phyloP scores from a whole-genome alignment of 2,797 vertebrate genomes.

The Hoplostethus mediterraneus region DNA sequence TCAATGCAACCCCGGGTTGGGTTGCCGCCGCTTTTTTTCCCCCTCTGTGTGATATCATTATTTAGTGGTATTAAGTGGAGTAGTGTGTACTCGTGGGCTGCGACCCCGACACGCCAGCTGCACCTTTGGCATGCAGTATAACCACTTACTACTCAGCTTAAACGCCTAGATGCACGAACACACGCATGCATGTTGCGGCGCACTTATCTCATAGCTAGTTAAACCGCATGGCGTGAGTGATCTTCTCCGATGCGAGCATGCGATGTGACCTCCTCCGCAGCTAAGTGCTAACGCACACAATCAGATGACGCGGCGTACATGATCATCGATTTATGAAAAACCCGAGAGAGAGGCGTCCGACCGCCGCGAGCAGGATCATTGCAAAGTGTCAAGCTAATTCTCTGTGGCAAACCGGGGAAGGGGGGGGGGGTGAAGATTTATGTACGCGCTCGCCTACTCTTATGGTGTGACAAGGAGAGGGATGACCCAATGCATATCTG shows the following conservation, averaged over 20 bases:
- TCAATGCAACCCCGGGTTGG: constrained; percentile 4
- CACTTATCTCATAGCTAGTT: not conserved
- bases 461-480: constrained; percentile 78
- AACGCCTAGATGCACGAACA: not conserved
- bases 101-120: not conserved
- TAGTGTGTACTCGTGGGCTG: not conserved
- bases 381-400: constrained; percentile 68
- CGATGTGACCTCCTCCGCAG: constrained; percentile 1
- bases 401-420: constrained; percentile 60
- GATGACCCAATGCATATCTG: constrained; percentile 80
- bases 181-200: not conserved
- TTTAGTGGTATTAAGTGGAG: constrained; percentile 31
- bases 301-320: constrained; percentile 47
- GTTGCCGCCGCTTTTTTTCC: constrained; percentile 35
- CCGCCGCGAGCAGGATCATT: constrained; percentile 51
- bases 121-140: not conserved
- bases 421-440: constrained; percentile 75
- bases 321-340: constrained; percentile 63
- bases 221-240: not conserved
- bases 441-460: constrained; percentile 64
- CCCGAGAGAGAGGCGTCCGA: constrained; percentile 29
- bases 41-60: constrained; percentile 17
- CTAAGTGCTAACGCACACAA: constrained; percentile 20
- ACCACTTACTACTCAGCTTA: not conserved
- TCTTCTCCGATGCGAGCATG: not conserved